These are phyloP conservation scores for Tribolium castaneum DNA, from an alignment of 1,140 invertebrate species.

Conservation along the genomic window DNA sequence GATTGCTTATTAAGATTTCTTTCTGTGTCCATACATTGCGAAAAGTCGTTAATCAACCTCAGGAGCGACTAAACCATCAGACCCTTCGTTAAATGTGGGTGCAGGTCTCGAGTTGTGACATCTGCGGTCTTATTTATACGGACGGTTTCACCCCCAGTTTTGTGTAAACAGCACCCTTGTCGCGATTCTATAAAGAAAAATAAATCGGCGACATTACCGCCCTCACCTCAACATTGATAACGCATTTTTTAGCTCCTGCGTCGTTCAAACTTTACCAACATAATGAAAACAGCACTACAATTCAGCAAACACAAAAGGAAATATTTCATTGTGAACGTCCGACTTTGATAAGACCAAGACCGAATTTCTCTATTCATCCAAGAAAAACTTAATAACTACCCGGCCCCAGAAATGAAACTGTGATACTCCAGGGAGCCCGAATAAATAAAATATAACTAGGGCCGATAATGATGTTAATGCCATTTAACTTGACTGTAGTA, in stretches of 20 bases:
- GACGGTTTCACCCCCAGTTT: slow-evolving; percentile 6
- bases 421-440: not conserved
- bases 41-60: slow-evolving; percentile 43
- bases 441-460: slow-evolving; percentile 9
- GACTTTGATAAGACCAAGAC: not conserved
- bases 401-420: not conserved
- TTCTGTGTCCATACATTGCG: slow-evolving; percentile 15
- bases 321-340: not conserved
- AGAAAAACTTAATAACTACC: not conserved
- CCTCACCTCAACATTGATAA: not conserved
- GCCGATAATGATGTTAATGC: slow-evolving; percentile 17
- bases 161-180: slow-evolving; percentile 18
- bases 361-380: not conserved
- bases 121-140: slow-evolving; percentile 37
- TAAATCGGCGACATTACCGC: not conserved
- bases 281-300: not conserved
- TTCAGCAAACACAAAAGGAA: not conserved
- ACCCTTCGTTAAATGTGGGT: slow-evolving; percentile 17
- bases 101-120: slow-evolving; percentile 31
- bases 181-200: not conserved
- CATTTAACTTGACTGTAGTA: not conserved
- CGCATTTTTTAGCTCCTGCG: no score
- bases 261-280: not conserved
- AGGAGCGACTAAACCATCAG: slow-evolving; percentile 4
- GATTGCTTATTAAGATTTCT: slow-evolving; percentile 41